phyloP scores from a whole-genome alignment of 2,888 invertebrate genomes.

The Ornithoptera alexandrae region DNA sequence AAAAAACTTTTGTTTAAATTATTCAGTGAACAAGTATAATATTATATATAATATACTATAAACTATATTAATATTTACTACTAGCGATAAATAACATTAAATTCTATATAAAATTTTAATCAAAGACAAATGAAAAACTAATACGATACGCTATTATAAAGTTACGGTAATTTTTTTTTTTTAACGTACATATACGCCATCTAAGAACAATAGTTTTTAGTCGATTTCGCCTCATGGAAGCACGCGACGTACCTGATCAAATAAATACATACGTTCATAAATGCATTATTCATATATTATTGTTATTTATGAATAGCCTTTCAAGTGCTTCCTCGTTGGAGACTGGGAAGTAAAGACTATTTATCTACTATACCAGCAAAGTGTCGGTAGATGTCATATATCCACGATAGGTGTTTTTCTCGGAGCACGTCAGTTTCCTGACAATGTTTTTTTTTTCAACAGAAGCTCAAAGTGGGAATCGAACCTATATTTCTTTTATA shows the following conservation, averaged over 20 bases:
- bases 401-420: no score
- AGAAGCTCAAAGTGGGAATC: no score
- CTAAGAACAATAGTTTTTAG: slow-evolving; percentile 10
- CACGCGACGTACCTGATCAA: slow-evolving; percentile 5
- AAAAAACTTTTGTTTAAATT: not conserved
- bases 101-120: not conserved
- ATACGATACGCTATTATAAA: not conserved
- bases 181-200: slow-evolving; percentile 18
- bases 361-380: no score
- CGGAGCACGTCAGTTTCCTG: no score
- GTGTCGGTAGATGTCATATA: no score
- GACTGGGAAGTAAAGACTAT: no score
- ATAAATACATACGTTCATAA: not conserved
- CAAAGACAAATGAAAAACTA: not conserved
- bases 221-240: slow-evolving; percentile 1
- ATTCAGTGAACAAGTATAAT: not conserved
- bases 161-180: not conserved
- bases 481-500: no score
- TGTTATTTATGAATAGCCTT: no score
- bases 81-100: not conserved
- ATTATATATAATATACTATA: not conserved
- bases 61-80: not conserved
- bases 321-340: no score
- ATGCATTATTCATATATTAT: no score
- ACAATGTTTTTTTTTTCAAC: no score